phyloP scores from a whole-genome alignment of 2,113 vertebrate species.

The Oryzias melastigma region DNA sequence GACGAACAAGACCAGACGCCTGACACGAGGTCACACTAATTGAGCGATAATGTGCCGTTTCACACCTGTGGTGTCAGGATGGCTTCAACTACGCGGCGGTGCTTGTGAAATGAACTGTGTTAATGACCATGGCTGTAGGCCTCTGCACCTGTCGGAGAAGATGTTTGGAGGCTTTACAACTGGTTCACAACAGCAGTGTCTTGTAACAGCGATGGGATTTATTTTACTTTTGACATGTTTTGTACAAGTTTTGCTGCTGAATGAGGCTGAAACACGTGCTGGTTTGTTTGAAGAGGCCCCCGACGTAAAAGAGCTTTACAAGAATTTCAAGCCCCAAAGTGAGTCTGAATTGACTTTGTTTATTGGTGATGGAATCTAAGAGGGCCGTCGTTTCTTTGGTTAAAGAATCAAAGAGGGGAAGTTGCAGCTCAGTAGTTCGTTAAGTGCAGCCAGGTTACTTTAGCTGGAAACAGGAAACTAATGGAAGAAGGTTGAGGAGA shows the following conservation, averaged over 20 bases:
- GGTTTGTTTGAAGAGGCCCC: constrained; percentile 13
- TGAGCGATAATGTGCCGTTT: constrained; percentile 67
- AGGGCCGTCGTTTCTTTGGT: constrained; percentile 21
- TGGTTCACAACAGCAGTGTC: constrained; percentile 15
- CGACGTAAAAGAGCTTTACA: constrained; percentile 24
- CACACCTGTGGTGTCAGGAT: constrained; percentile 34
- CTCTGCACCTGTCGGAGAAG: constrained; percentile 54
- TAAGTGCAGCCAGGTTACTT: constrained; percentile 45
- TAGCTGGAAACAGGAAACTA: constrained; percentile 24
- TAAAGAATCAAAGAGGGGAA: constrained; percentile 31
- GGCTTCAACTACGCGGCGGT: constrained; percentile 29
- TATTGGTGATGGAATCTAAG: constrained; percentile 23
- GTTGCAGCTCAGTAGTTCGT: constrained; percentile 38
- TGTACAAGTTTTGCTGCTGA: background rate
- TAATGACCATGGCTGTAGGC: constrained; percentile 51
- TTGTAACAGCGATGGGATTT: background rate
- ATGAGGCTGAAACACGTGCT: background rate
- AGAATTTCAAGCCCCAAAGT: constrained; percentile 21
- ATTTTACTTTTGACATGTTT: background rate
- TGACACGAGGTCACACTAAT: constrained; percentile 53
- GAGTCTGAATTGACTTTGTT: constrained; percentile 31
- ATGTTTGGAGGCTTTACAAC: constrained; percentile 12
- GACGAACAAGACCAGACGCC: constrained; percentile 32
- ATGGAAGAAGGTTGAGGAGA: background rate
- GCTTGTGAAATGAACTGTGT: constrained; percentile 59